Evolutionary conservation across 2,797 vertebrate species (phyloP), one percentile per base, ranked within the genome.

Genomic region (Megaceryle alcyon): DNA sequence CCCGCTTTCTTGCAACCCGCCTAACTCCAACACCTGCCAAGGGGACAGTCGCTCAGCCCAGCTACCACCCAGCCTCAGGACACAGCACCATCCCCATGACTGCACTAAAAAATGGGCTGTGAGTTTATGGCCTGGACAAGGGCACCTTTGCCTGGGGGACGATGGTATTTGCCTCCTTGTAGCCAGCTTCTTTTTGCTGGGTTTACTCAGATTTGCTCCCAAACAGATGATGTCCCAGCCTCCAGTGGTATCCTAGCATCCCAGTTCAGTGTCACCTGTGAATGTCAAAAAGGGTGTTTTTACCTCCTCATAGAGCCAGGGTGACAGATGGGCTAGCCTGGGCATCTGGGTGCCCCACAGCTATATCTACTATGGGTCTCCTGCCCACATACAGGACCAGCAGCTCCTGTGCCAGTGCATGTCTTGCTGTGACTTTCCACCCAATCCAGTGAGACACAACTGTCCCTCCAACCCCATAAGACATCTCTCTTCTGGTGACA

Each of bases 361-460:
- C 46, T 54, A 19, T n/a, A 53, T 56, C 75, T 22, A n/a, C 78
- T n/a, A 37, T 41, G 22, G 18, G 56, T 29, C 12, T 76, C 17
- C 57, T 70, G 63, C n/a, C 41, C 53, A 37, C 0, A 0, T 2
- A 7, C 0, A 0, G 44, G n/a, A 59, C 23, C 59, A 81, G 61
- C 33, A 82, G 13, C 33, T 63, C 43, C 65, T 49, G 65, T 39
- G 10, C 15, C 28, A 18, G 18, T 18, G 15, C 22, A 57, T 25
- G 64, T 33, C 63, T 78, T 25, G 16, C 41, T 48, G 70, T 44
- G 75, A 70, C 35, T 73, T 90, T 57, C 37, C 17, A n/a, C 37
- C 33, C 31, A 33, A 1, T 8, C 43, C 82, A 53, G 49, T 0
- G 3, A 41, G 23, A 26, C 72, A 82, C 68, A 54, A 19, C 26